A percentile compares a stretch with the other conserved stretches of the same genome.
Conservation (phyloP, 2,113 vertebrate species). For the Perca schrenkii region DNA sequence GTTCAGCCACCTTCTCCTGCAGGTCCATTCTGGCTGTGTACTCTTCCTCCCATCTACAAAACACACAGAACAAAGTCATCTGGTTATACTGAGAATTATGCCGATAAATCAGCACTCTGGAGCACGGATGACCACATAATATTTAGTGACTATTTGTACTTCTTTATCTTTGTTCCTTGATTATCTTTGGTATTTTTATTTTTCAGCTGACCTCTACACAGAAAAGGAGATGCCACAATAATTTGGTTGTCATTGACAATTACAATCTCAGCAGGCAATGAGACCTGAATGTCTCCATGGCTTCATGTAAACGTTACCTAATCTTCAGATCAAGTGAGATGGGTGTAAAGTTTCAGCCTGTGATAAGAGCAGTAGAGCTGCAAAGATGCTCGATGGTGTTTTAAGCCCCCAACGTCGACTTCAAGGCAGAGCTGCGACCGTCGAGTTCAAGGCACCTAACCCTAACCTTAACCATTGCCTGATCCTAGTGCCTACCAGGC, state of each 20-base stretch:
- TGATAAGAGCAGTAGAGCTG: no score
- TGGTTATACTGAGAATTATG: background rate
- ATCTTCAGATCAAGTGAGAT: background rate
- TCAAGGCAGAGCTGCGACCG: no score
- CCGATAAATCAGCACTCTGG: background rate
- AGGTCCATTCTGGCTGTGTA: constrained; percentile 78
- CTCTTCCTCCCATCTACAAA: constrained; percentile 81
- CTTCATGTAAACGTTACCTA: no score
- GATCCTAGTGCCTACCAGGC: no score
- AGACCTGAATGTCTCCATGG: background rate
- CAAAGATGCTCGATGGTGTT: no score
- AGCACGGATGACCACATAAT: background rate
- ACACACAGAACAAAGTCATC: background rate
- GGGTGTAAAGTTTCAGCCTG: background rate
- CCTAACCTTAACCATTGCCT: no score
- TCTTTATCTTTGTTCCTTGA: background rate
- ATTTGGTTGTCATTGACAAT: background rate
- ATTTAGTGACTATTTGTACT: background rate
- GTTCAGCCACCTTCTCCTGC: constrained; percentile 79
- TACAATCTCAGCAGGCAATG: background rate
- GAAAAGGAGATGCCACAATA: background rate
- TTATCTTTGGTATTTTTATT: background rate
- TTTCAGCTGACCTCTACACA: background rate
- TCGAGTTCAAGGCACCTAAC: no score
- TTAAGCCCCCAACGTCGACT: no score